phyloP scores from a whole-genome alignment of 2,888 invertebrate genomes.

The Melangyna quadrimaculata region DNA sequence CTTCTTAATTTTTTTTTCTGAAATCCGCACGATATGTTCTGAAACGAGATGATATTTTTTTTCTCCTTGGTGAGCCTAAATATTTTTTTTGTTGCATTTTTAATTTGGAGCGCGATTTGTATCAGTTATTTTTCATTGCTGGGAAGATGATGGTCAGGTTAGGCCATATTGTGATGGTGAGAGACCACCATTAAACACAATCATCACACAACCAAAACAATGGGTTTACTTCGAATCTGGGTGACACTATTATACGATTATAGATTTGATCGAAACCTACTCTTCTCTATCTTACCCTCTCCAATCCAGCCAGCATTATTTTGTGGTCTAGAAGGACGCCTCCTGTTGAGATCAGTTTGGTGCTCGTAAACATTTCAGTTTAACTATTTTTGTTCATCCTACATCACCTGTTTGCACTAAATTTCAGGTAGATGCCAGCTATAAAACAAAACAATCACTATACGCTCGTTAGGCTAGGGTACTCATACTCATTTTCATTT shows the following conservation, averaged over 20 bases:
- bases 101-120: slow-evolving; percentile 71
- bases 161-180: not conserved
- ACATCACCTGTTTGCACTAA: slow-evolving; percentile 69
- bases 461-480: not conserved
- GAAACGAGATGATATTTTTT: slow-evolving; percentile 16
- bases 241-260: slow-evolving; percentile 23
- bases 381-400: slow-evolving; percentile 49
- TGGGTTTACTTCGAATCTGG: slow-evolving; percentile 25
- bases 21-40: slow-evolving; percentile 25
- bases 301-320: not conserved
- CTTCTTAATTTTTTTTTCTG: not conserved
- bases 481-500: not conserved
- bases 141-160: slow-evolving; percentile 14
- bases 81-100: slow-evolving; percentile 41
- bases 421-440: slow-evolving; percentile 55
- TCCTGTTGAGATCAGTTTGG: slow-evolving; percentile 52
- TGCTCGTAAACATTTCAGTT: slow-evolving; percentile 60
- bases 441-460: slow-evolving; percentile 23
- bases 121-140: slow-evolving; percentile 54
- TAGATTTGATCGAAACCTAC: slow-evolving; percentile 4
- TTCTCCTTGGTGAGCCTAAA: not conserved
- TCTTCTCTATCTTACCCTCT: too few relatives aligned
- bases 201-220: slow-evolving; percentile 27
- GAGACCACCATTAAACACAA: slow-evolving; percentile 3
- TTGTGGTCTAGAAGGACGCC: slow-evolving; percentile 35